Evolutionary conservation across 2,888 invertebrate species (phyloP), one percentile per base, ranked within the genome.

Genomic region (Sphaerophoria taeniata): DNA sequence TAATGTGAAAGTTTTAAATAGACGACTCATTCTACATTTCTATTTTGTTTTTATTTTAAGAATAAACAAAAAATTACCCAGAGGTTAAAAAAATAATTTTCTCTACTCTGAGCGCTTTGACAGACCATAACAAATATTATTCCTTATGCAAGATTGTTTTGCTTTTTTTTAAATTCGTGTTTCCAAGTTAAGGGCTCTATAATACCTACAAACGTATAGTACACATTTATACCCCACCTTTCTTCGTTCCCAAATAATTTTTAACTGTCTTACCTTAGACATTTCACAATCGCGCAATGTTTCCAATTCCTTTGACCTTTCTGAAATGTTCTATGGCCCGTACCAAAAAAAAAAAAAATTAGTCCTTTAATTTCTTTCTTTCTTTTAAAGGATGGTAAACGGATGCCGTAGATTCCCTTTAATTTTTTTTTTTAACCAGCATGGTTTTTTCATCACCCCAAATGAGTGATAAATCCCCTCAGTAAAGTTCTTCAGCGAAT

Each of bases 391-490:
- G 63, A 55, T 76, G 63, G 58, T 31, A 51, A 70, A 56, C 76
- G 76, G 76, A 70, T 75, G 80, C 63, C 45, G 63, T 56, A 76
- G 80, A 81, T 76, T 81, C 76, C 63, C 33, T 51, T 76, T 60
- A 71, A 76, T 76, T 81, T 36, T 58, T 70, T 80, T 74, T 56
- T 63, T 14, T n/a, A 34, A 31, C 36, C 76, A 53, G 16, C 60
- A 45, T 70, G 12, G 12, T 43, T 43, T 55, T 49, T 43, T 33
- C n/a, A 6, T 16, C 11, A 56, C 45, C 43, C 70, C 36, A 12
- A 3, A 14, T 43, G 14, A 39, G 56, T 56, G 31, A 36, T 39
- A 55, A 51, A 47, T 56, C 33, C 39, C 9, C 16, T 33, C 49
- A 11, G 0, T 4, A 39, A 47, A 47, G 14, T 12, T 36, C n/a